phyloP scores from a whole-genome alignment of 2,113 vertebrate genomes.

The Athene noctua region DNA sequence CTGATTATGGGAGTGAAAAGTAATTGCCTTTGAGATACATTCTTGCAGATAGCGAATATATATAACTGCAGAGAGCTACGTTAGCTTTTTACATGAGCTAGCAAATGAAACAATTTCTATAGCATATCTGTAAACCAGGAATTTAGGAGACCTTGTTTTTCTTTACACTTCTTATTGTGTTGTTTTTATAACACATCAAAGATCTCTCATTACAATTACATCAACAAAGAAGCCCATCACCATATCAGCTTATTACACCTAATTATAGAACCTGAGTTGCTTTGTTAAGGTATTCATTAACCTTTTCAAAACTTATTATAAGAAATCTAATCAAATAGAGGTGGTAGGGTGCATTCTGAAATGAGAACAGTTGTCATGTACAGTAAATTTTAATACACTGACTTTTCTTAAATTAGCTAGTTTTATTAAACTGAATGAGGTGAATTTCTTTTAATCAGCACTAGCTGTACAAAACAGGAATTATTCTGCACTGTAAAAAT shows the following conservation, averaged over 20 bases:
- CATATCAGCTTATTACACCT: conserved; percentile 67
- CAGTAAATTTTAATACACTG: conserved; percentile 69
- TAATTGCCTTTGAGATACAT: conserved; percentile 1
- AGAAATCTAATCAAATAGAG: conserved; percentile 70
- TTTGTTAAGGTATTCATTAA: conserved; percentile 74
- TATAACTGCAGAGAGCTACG: neutral
- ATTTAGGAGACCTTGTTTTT: neutral
- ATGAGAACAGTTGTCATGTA: conserved; percentile 72
- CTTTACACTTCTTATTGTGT: neutral
- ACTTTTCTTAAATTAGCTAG: conserved; percentile 66
- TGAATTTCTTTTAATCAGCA: conserved; percentile 65
- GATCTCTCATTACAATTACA: conserved; percentile 59
- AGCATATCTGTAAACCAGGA: conserved; percentile 14
- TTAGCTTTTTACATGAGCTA: neutral
- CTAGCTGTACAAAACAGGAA: conserved; percentile 51
- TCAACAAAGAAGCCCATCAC: conserved; percentile 55
- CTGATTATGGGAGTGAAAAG: neutral
- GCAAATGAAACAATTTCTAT: conserved; percentile 4
- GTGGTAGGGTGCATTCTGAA: conserved; percentile 65
- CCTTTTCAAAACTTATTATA: conserved; percentile 71
- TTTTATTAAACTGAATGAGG: conserved; percentile 70
- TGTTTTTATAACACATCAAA: conserved; percentile 44
- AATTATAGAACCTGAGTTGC: conserved; percentile 65
- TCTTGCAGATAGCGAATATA: neutral
- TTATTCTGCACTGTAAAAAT: conserved; percentile 57